Conservation (phyloP, 53 echinoderm and acorn worm species). For the Mesocentrotus franciscanus region DNA sequence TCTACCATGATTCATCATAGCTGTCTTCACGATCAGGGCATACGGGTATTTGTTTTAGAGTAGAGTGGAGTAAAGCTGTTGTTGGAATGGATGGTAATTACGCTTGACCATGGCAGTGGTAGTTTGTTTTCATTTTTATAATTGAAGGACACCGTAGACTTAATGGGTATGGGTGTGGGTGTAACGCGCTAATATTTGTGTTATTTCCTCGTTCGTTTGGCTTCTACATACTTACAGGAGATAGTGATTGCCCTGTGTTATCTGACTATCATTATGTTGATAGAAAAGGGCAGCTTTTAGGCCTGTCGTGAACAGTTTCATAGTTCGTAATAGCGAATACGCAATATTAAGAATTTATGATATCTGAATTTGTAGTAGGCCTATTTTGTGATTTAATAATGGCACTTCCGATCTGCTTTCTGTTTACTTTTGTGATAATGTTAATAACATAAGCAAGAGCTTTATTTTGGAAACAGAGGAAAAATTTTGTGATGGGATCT, state of each 20-base stretch:
- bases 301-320: neutral
- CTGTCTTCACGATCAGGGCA: neutral
- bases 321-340: no score
- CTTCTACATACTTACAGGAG: neutral
- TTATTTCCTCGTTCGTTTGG: neutral
- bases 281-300: neutral
- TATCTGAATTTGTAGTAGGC: no score
- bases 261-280: neutral
- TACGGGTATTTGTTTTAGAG: neutral
- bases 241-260: neutral
- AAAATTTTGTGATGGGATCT: no score
- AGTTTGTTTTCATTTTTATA: slow-evolving; percentile 28
- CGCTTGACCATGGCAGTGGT: neutral
- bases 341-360: no score
- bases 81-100: slow-evolving; percentile 17
- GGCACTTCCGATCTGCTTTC: no score
- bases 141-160: slow-evolving; percentile 15
- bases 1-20: neutral
- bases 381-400: no score
- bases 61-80: neutral
- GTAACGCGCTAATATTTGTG: neutral
- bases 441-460: no score
- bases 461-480: no score
- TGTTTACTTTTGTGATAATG: no score
- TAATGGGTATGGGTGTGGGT: neutral